Conservation (phyloP, 1,140 invertebrate genomes). For the Drosophila gunungcola region DNA sequence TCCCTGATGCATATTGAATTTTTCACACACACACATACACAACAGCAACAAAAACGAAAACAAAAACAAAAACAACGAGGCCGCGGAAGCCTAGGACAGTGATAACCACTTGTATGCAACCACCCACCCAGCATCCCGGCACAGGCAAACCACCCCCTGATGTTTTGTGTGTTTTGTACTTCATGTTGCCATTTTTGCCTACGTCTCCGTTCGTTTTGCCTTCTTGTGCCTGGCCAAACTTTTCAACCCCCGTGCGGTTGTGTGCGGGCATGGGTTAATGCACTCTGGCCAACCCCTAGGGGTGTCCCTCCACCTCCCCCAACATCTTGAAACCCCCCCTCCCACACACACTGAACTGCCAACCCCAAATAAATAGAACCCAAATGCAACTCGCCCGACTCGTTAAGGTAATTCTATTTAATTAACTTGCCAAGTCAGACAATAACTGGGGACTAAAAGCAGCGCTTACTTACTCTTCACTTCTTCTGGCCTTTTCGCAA, state of each 20-base stretch:
- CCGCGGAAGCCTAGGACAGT: constrained; percentile 36
- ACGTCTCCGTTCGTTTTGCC: constrained; percentile 3
- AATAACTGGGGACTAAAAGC: constrained; percentile 2
- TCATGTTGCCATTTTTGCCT: constrained; percentile 30
- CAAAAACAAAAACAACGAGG: neutral
- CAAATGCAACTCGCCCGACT: constrained; percentile 15
- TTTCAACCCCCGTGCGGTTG: constrained; percentile 64
- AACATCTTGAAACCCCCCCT: neutral
- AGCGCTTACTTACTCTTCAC: constrained; percentile 13
- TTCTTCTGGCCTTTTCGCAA: neutral
- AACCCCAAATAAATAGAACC: constrained; percentile 11
- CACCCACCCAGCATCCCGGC: constrained; percentile 47
- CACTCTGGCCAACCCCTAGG: constrained; percentile 86
- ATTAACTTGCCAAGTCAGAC: constrained; percentile 64
- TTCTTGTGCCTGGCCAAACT: constrained; percentile 41
- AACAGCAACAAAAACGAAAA: neutral
- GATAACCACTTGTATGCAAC: constrained; percentile 77
- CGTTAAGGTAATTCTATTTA: constrained; percentile 72
- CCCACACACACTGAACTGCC: neutral
- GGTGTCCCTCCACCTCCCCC: constrained; percentile 6
- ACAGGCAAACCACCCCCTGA: constrained; percentile 31
- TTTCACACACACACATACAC: constrained; percentile 8
- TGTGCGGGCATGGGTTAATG: constrained; percentile 78
- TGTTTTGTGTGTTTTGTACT: constrained; percentile 10
- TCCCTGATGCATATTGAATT: constrained; percentile 66